Evolutionary conservation across 2,797 vertebrate genomes (phyloP).

Genomic region (Vultur gryphus): DNA sequence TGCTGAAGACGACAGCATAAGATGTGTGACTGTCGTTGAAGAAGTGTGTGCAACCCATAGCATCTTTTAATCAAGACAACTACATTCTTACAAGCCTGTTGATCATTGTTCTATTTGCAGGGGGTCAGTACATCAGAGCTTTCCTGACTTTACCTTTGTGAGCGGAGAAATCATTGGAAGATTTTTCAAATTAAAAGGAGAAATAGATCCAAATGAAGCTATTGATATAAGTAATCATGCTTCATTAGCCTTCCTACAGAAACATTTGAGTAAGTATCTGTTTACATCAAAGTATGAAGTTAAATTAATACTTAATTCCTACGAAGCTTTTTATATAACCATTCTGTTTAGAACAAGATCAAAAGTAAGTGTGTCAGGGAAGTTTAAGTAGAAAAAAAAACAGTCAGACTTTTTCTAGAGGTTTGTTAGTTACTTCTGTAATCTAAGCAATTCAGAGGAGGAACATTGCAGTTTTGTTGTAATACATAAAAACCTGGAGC

Average conservation of each 20-base stretch:
- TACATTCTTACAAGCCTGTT: not conserved
- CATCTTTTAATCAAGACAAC: not conserved
- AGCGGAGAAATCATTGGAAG: constrained; percentile 83
- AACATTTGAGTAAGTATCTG: constrained; percentile 84
- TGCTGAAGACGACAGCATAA: not conserved
- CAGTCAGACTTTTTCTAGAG: not conserved
- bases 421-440: not conserved
- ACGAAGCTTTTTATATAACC: not conserved
- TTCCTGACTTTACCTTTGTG: constrained; percentile 94
- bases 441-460: not conserved
- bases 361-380: not conserved
- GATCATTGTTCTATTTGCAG: constrained; percentile 68
- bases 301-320: not conserved
- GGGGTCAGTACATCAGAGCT: constrained; percentile 94
- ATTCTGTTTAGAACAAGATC: not conserved
- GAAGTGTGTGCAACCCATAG: not conserved
- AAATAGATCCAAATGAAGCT: constrained; percentile 86
- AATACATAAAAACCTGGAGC: not conserved
- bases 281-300: not conserved
- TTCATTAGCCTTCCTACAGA: constrained; percentile 91
- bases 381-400: not conserved
- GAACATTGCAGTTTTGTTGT: not conserved
- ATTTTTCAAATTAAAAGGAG: constrained; percentile 86
- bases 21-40: not conserved
- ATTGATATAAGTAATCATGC: constrained; percentile 89